Base-by-base conservation (phyloP, 1,140 invertebrate species). In the Drosophila bifasciata region DNA sequence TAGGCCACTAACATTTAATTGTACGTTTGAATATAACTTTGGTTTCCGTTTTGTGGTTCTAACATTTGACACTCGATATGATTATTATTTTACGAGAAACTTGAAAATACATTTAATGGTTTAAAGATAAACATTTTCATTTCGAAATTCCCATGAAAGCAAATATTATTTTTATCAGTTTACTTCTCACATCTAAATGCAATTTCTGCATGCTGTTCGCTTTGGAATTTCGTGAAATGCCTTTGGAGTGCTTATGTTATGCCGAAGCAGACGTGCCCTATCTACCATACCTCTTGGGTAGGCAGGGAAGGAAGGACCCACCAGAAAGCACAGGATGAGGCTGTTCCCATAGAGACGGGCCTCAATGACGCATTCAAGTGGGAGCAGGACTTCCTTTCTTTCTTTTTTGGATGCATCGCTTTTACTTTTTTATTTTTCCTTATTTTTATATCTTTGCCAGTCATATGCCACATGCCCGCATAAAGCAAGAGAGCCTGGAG, bases 181-280 rank as follows among this genome's bases (percentile, higher is more conserved):
- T 67, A 28, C 64, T 28, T 68, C 21, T 32, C 60, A 53, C 64
- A 68, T 66, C 41, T 32, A 32, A 66, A 68, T 66, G 61, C 64
- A 68, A 68, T 68, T 68, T 66, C 60, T 46, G 41, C 17, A 46
- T 28, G 49, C 66, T 66, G 40, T 67, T 25, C 23, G 41, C 5
- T 51, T 64, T 45, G 39, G 60, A 46, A 64, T 67, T 6, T 25
- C 23, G 23, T 7, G 23, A 25, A 25, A 25, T 25, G 5, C 5
- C 23, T 25, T 25, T 25, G 5, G 23, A 25, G 23, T 25, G 1
- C 23, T 51, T 67, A 60, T 64, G 63, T 52, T 46, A 64, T 67
- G 60, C 46, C 28, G 16, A 7, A 9, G 40, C 63, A 64, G 60
- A 64, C 63, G 63, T 67, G 60, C 60, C 17, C 25, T 59, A 21